Conservation (phyloP, 1,140 invertebrate genomes). For the Tetragnatha versicolor region DNA sequence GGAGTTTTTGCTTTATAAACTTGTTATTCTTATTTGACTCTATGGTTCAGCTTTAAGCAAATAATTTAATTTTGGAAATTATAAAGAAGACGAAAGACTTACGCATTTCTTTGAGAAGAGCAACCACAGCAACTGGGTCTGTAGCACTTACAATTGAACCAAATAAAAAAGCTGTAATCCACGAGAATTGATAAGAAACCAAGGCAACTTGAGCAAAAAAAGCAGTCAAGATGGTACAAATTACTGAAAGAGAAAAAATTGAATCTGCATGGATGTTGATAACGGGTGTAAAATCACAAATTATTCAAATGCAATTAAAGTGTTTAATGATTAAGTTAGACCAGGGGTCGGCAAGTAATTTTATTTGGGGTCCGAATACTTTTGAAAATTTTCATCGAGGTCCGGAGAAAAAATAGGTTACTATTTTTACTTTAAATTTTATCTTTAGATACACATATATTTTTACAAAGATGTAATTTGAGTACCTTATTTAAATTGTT, state of each 20-base stretch:
- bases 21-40: neutral
- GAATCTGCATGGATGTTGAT: too few relatives aligned
- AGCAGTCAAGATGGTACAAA: conserved; percentile 24
- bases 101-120: conserved; percentile 64
- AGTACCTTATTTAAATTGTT: too few relatives aligned
- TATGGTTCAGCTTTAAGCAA: neutral
- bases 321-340: too few relatives aligned
- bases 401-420: too few relatives aligned
- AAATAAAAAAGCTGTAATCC: conserved; percentile 62
- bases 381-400: too few relatives aligned
- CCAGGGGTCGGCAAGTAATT: too few relatives aligned
- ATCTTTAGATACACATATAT: too few relatives aligned
- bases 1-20: neutral
- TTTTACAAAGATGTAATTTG: too few relatives aligned
- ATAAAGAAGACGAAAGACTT: conserved; percentile 9
- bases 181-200: conserved; percentile 59
- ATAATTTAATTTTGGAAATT: neutral
- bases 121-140: conserved; percentile 67
- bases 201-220: conserved; percentile 28
- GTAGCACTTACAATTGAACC: conserved; percentile 66
- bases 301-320: too few relatives aligned
- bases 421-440: too few relatives aligned
- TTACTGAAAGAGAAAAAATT: conserved; percentile 10
- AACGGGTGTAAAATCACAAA: too few relatives aligned
- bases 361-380: too few relatives aligned